These are phyloP conservation scores for Micronycteris hirsuta DNA, from an alignment of 2,113 vertebrate genomes.

Conservation along the genomic window DNA sequence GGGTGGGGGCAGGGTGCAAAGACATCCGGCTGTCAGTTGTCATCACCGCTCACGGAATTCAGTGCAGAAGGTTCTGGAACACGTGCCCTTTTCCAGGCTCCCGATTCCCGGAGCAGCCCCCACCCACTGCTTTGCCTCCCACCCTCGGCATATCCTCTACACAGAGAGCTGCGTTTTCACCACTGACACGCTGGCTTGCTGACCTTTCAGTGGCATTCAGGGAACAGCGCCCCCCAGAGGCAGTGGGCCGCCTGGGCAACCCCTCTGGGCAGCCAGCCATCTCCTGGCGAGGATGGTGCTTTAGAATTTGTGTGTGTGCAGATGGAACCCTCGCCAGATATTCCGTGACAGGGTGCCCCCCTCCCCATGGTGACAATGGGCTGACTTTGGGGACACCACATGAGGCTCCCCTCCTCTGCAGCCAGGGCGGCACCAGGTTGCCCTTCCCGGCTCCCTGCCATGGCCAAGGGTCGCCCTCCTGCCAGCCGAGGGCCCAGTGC, in stretches of 20 bases:
- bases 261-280: not conserved
- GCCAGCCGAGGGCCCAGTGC: not conserved
- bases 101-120: not conserved
- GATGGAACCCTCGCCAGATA: not conserved
- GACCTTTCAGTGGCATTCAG: not conserved
- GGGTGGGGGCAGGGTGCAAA: not conserved
- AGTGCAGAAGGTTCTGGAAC: not conserved
- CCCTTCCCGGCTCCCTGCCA: not conserved
- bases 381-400: not conserved
- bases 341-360: fast-evolving
- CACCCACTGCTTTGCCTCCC: fast-evolving
- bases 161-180: not conserved
- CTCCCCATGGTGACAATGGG: fast-evolving
- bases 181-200: not conserved
- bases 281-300: not conserved
- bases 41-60: not conserved
- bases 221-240: not conserved
- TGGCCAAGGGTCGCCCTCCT: not conserved
- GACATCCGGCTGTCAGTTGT: fast-evolving
- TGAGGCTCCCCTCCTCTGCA: not conserved
- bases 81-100: not conserved
- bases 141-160: not conserved
- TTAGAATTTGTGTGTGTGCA: not conserved
- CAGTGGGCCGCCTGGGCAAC: not conserved
- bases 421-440: not conserved